Base-by-base conservation (phyloP, 2,888 invertebrate species). In the Erannis defoliaria region DNA sequence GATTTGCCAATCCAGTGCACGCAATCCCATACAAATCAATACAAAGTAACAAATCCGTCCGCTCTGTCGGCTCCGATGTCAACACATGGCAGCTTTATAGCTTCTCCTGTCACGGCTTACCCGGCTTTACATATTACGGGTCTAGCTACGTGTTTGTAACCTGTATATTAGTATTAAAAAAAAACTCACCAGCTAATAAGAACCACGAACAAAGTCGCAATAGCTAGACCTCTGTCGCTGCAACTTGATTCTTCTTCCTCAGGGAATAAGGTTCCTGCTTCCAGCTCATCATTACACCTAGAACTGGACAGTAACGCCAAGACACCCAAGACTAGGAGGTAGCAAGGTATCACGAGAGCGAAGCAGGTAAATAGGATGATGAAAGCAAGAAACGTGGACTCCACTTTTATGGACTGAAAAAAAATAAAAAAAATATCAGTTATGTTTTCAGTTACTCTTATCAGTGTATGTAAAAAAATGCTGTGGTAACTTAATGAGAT, bases 401-500 rank as follows among this genome's bases (percentile, higher is more conserved):
- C 96, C 77, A 96, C 93, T 87, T 95, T 95, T 75, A 96, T 92
- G 49, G 95, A 94, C 96, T 96, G 90, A 40, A 68, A 69, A 9
- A 54, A 2, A 38, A 59, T n/a, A 37, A 38, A 5, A n/a, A 21
- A 42, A 21, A 3, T n/a, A n/a, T n/a, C n/a, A n/a, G n/a, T n/a
- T n/a, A n/a, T n/a, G n/a, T n/a, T n/a, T n/a, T n/a, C n/a, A n/a
- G n/a, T n/a, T n/a, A 18, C 12, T 12, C 2, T 18, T n/a, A n/a
- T 35, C n/a, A 18, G 18, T 45, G 23, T 23, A 23, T 5, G n/a
- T n/a, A n/a, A n/a, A n/a, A n/a, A n/a, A n/a, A n/a, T n/a, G n/a
- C n/a, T n/a, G n/a, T n/a, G n/a, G n/a, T n/a, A n/a, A n/a, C n/a
- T n/a, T n/a, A n/a, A n/a, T n/a, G n/a, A n/a, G n/a, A n/a, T n/a